Conservation (phyloP, 2,888 invertebrate species). For the Crossocerus cetratus region DNA sequence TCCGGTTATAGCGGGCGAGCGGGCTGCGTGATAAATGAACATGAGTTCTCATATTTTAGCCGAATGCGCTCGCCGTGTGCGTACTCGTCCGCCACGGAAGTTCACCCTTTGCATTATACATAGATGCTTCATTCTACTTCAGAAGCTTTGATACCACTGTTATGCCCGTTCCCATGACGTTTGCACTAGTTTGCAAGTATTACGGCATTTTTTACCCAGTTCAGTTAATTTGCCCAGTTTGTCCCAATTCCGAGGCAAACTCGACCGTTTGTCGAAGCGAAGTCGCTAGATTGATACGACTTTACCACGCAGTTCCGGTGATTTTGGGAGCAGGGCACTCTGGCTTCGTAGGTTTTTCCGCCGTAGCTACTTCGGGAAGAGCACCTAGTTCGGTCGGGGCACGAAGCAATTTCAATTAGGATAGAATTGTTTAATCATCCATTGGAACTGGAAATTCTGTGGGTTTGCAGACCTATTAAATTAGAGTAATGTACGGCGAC, state of each 20-base stretch:
- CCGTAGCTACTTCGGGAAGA: no score
- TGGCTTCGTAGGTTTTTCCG: no score
- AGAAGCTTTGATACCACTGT: conserved; percentile 23
- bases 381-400: no score
- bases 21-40: background rate
- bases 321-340: conserved; percentile 17
- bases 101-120: conserved; percentile 11
- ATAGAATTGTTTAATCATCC: background rate
- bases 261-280: background rate
- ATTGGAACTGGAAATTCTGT: background rate
- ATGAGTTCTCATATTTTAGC: background rate
- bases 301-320: conserved; percentile 18
- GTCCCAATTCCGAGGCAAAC: conserved; percentile 25
- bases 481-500: background rate
- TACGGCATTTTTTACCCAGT: conserved; percentile 37
- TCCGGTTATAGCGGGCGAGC: no score
- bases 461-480: background rate
- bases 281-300: conserved; percentile 23
- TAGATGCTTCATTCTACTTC: conserved; percentile 32
- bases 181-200: conserved; percentile 24
- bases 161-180: conserved; percentile 23
- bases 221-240: conserved; percentile 47
- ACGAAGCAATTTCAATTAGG: background rate
- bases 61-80: background rate
- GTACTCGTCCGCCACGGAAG: conserved; percentile 9